Conservation (phyloP, 2,888 invertebrate genomes). For the Ormyrus nitidulus region DNA sequence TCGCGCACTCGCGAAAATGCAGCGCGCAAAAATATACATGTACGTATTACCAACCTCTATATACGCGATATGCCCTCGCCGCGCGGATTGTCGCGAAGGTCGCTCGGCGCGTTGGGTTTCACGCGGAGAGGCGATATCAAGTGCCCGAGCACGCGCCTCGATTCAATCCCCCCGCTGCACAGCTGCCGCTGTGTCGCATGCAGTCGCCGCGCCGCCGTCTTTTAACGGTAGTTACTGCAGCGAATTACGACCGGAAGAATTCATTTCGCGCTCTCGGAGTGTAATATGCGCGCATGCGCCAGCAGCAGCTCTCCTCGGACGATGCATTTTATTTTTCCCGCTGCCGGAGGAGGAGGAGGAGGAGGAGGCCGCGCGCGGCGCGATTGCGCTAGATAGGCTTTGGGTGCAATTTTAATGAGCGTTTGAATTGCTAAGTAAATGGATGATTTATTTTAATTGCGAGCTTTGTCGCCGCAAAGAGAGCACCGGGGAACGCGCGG, state of each 20-base stretch:
- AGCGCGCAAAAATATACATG: background rate
- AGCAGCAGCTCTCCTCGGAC: too few species aligned
- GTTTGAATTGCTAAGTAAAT: conserved; percentile 1
- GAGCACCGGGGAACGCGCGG: background rate
- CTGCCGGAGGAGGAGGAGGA: too few species aligned
- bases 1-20: conserved; percentile 16
- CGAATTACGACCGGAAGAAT: conserved; percentile 64
- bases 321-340: too few species aligned
- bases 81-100: conserved; percentile 44
- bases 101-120: conserved; percentile 64
- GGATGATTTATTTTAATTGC: conserved; percentile 18
- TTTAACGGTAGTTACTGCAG: conserved; percentile 49
- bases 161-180: conserved; percentile 60
- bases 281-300: conserved; percentile 28
- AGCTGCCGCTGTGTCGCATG: conserved; percentile 16
- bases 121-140: conserved; percentile 1
- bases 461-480: background rate
- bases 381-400: background rate
- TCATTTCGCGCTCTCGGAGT: conserved; percentile 57
- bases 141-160: conserved; percentile 65
- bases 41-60: background rate
- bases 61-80: background rate
- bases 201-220: conserved; percentile 4
- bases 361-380: background rate
- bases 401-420: background rate